Conservation (phyloP, 2,888 invertebrate genomes). For the Lasioglossum malachurum region DNA sequence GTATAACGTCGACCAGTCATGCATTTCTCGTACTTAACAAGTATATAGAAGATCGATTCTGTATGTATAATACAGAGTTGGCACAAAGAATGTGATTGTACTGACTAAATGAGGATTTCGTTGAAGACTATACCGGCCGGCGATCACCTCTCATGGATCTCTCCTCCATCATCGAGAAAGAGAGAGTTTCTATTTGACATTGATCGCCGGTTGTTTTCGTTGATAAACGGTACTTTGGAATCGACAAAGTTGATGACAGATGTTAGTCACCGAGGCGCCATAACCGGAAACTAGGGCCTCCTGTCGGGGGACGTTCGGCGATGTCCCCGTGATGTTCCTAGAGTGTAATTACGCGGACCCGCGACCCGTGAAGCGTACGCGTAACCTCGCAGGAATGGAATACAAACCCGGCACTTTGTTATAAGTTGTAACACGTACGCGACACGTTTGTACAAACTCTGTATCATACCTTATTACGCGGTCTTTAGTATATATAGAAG, state of each 20-base stretch:
- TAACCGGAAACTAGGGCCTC: constrained; percentile 32
- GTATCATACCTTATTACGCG: constrained; percentile 73
- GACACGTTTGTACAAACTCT: constrained; percentile 77
- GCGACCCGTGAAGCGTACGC: constrained; percentile 33
- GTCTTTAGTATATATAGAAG: constrained; percentile 64
- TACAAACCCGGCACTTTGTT: constrained; percentile 35
- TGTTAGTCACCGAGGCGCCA: constrained; percentile 34
- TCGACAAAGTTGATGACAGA: constrained; percentile 18
- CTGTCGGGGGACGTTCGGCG: constrained; percentile 27
- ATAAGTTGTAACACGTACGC: constrained; percentile 48
- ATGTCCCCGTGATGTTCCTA: constrained; percentile 75
- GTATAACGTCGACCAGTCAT: constrained; percentile 72
- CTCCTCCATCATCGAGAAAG: neutral
- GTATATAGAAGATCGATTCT: constrained; percentile 59
- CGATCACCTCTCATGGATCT: neutral
- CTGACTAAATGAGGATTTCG: constrained; percentile 4
- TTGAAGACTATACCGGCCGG: neutral
- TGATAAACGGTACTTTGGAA: constrained; percentile 1
- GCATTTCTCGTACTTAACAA: constrained; percentile 69
- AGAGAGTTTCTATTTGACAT: neutral
- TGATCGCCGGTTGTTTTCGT: neutral
- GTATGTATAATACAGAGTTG: constrained; percentile 70
- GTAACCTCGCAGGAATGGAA: constrained; percentile 54
- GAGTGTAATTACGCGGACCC: constrained; percentile 59
- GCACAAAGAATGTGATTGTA: constrained; percentile 66